These are phyloP conservation scores for Microtus ochrogaster DNA, from an alignment of 2,113 vertebrate species.

Conservation along the genomic window DNA sequence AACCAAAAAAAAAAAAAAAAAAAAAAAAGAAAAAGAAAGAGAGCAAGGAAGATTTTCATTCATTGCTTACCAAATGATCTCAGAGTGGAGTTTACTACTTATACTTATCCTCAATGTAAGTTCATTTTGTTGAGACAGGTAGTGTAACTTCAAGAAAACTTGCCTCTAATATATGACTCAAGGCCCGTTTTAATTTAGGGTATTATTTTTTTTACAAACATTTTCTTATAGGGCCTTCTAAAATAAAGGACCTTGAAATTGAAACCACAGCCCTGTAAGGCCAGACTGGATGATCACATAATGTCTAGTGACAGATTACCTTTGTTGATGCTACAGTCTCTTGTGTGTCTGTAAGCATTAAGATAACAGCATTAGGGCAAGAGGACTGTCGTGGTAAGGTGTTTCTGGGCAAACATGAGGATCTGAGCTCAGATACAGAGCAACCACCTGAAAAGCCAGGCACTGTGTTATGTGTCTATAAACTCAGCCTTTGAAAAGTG, in stretches of 20 bases:
- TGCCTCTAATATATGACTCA: neutral
- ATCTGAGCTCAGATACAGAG: neutral
- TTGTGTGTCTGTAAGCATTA: neutral
- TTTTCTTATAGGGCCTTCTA: neutral
- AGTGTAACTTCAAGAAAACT: neutral
- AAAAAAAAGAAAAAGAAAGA: too few species aligned
- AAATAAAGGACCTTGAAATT: slow-evolving; percentile 4
- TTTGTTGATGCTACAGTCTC: neutral
- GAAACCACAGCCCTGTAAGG: neutral
- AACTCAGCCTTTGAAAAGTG: neutral
- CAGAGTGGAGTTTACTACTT: neutral
- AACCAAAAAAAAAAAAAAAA: too few species aligned
- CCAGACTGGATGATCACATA: neutral
- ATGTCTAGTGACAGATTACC: neutral
- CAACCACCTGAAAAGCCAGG: neutral
- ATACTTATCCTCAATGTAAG: neutral
- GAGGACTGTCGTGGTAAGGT: neutral
- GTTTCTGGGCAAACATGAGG: neutral
- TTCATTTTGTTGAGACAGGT: neutral
- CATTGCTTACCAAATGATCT: neutral
- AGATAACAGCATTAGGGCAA: neutral
- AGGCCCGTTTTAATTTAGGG: neutral
- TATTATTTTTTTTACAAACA: neutral
- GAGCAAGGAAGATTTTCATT: neutral
- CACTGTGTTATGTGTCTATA: neutral